Evolutionary conservation across 2,888 invertebrate species (phyloP).

Genomic region (Crossocerus cetratus): DNA sequence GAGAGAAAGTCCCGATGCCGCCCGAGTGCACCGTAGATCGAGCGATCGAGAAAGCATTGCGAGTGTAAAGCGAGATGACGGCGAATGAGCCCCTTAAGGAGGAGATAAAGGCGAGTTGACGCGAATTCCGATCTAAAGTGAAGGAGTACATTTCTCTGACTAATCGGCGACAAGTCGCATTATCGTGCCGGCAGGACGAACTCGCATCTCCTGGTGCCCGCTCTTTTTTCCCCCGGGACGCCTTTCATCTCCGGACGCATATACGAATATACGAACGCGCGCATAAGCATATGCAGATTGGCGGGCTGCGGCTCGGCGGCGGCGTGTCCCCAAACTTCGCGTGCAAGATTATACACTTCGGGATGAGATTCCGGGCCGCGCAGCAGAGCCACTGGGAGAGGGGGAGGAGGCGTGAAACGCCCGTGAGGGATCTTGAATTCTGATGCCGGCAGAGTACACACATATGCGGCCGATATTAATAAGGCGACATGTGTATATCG

Average conservation of each 20-base stretch:
- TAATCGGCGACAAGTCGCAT: slow-evolving; percentile 49
- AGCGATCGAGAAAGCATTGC: slow-evolving; percentile 37
- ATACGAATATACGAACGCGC: slow-evolving; percentile 24
- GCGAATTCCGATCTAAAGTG: not conserved
- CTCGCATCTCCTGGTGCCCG: slow-evolving; percentile 13
- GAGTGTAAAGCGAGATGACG: slow-evolving; percentile 40
- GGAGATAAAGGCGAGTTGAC: slow-evolving; percentile 12
- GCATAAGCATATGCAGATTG: slow-evolving; percentile 71
- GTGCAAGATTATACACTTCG: slow-evolving; percentile 70
- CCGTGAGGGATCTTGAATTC: slow-evolving; percentile 28
- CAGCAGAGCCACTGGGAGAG: slow-evolving; percentile 42
- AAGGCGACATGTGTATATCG: slow-evolving; percentile 69
- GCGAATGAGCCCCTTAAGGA: slow-evolving; percentile 42
- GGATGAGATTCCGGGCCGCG: slow-evolving; percentile 63
- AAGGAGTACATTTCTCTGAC: too few relatives aligned
- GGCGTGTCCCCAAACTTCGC: slow-evolving; percentile 69
- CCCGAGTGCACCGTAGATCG: slow-evolving; percentile 22
- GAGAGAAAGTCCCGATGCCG: slow-evolving; percentile 45
- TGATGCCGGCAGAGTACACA: slow-evolving; percentile 47
- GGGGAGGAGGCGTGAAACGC: not conserved
- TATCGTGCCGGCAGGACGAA: slow-evolving; percentile 25
- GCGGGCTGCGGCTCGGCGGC: slow-evolving; percentile 61
- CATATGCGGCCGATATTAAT: slow-evolving; percentile 66
- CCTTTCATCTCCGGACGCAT: slow-evolving; percentile 29
- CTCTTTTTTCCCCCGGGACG: slow-evolving; percentile 29